Conservation (phyloP, 1,140 invertebrate genomes). For the Lasioglossum baleicum region DNA sequence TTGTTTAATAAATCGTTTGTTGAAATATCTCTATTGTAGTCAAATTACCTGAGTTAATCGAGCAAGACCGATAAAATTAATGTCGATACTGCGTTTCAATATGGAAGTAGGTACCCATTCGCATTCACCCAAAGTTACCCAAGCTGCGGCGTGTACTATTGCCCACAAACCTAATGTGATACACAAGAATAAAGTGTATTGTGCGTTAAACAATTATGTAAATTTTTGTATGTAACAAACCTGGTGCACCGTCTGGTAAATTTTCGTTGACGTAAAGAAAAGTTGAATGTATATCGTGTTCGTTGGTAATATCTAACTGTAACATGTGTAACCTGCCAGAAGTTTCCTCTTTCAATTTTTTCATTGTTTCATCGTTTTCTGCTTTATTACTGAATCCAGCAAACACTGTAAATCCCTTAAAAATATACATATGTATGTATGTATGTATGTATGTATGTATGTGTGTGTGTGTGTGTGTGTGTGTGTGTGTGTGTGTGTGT, state of each 20-base stretch:
- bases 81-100: conserved; percentile 86
- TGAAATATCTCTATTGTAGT: conserved; percentile 25
- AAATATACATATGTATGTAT: conserved; percentile 27
- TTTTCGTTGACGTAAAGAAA: conserved; percentile 88
- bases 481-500: no score
- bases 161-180: conserved; percentile 87
- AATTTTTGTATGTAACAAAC: conserved; percentile 71
- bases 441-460: conserved; percentile 39
- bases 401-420: conserved; percentile 88
- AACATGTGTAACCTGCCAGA: conserved; percentile 87
- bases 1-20: conserved; percentile 34
- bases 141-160: conserved; percentile 93
- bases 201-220: conserved; percentile 20
- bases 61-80: conserved; percentile 88
- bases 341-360: conserved; percentile 87
- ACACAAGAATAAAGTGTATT: conserved; percentile 15
- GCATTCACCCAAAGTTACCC: conserved; percentile 92
- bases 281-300: conserved; percentile 86
- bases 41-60: conserved; percentile 83
- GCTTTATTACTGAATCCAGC: conserved; percentile 86
- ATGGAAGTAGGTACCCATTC: conserved; percentile 91
- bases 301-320: conserved; percentile 87
- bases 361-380: conserved; percentile 83
- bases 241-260: conserved; percentile 87
- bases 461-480: no score